Evolutionary conservation across 2,797 vertebrate species (phyloP).

Genomic region (Acipenser ruthenus): DNA sequence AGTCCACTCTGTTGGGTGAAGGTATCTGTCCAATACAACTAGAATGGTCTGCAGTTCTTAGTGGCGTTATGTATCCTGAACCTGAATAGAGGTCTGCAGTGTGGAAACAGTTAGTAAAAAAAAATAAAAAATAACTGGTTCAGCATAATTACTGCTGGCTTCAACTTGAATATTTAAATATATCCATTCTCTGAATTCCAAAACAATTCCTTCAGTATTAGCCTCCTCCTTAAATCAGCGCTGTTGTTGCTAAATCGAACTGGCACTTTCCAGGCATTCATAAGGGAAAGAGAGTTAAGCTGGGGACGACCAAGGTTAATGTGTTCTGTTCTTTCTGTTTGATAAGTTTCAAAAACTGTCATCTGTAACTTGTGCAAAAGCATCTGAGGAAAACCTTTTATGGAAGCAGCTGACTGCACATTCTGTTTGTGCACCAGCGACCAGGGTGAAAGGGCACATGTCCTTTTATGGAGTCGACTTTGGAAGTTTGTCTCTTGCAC

Average conservation of each 20-base stretch:
- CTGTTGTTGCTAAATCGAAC: constrained; percentile 24
- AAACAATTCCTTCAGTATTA: constrained; percentile 17
- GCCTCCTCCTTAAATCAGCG: constrained; percentile 16
- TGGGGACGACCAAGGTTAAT: constrained; percentile 18
- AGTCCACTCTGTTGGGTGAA: too few relatives aligned
- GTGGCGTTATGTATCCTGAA: too few relatives aligned
- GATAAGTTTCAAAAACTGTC: background rate
- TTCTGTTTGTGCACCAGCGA: too few relatives aligned
- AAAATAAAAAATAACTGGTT: too few relatives aligned
- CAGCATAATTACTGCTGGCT: background rate
- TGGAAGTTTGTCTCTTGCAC: too few relatives aligned
- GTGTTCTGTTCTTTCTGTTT: background rate
- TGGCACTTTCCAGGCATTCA: constrained; percentile 11
- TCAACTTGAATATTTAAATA: background rate
- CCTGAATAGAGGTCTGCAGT: too few relatives aligned
- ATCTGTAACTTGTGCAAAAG: constrained; percentile 24
- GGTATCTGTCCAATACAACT: too few relatives aligned
- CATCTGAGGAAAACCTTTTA: constrained; percentile 40
- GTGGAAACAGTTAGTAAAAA: too few relatives aligned
- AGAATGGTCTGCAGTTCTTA: too few relatives aligned
- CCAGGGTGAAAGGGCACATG: too few relatives aligned
- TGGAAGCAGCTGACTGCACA: constrained; percentile 28
- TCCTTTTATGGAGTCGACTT: too few relatives aligned
- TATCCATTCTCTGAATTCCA: constrained; percentile 34
- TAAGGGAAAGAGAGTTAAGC: constrained; percentile 20